Conservation (phyloP, 1,140 invertebrate genomes). For the Caenorhabditis elegans region DNA sequence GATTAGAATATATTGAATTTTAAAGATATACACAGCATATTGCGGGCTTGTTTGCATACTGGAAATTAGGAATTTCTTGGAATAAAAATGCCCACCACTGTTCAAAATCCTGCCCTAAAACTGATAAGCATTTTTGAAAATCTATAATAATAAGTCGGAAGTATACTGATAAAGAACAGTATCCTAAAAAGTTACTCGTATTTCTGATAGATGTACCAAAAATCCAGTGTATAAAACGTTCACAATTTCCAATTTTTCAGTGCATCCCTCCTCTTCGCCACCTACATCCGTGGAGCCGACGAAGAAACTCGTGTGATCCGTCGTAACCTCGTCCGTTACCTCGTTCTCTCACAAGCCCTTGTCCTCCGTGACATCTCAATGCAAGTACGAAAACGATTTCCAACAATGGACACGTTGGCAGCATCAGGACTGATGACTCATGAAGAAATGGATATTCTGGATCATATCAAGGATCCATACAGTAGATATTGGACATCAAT, state of each 20-base stretch:
- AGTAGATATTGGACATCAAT: constrained; percentile 41
- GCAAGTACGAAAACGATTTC: constrained; percentile 50
- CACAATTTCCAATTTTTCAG: not conserved
- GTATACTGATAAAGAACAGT: too few species aligned
- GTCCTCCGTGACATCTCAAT: constrained; percentile 60
- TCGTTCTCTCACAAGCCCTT: constrained; percentile 42
- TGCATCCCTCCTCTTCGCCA: constrained; percentile 39
- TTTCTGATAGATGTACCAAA: too few species aligned
- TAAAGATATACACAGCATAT: too few species aligned
- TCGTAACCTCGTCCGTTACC: constrained; percentile 46
- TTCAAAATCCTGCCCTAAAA: too few species aligned
- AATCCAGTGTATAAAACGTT: not conserved
- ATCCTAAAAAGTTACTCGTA: too few species aligned
- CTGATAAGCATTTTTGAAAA: too few species aligned
- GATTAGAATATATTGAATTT: too few species aligned
- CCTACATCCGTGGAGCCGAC: constrained; percentile 47
- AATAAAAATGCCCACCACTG: too few species aligned
- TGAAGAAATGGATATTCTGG: constrained; percentile 43
- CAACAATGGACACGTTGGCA: constrained; percentile 42
- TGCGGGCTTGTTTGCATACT: too few species aligned
- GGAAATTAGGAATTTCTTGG: too few species aligned
- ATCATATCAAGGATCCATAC: constrained; percentile 37
- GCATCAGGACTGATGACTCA: constrained; percentile 37
- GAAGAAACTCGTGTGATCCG: constrained; percentile 32
- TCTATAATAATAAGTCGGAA: too few species aligned